Evolutionary conservation across 2,797 vertebrate species (phyloP).

Genomic region (Limosa lapponica): DNA sequence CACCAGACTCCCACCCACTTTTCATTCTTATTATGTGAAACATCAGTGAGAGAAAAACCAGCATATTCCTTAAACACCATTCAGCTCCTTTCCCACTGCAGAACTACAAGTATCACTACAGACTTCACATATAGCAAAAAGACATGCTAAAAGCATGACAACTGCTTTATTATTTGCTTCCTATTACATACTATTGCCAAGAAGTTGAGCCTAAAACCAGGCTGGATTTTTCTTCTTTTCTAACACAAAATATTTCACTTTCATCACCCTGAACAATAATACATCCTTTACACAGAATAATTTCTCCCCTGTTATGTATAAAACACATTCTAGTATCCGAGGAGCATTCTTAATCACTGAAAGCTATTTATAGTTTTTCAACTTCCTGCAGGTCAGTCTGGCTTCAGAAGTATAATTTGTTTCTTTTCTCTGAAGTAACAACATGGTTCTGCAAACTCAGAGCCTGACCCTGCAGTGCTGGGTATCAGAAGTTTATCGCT

Average conservation of each 20-base stretch:
- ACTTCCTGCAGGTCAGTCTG: conserved; percentile 9
- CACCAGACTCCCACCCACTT: not conserved
- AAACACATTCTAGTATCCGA: not conserved
- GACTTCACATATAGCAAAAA: not conserved
- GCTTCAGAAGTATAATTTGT: not conserved
- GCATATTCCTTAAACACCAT: not conserved
- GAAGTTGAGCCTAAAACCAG: not conserved
- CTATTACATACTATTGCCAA: not conserved
- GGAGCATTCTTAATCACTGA: not conserved
- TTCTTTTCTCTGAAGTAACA: not conserved
- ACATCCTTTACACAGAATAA: not conserved
- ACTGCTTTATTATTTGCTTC: conserved; percentile 21
- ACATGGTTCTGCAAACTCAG: not conserved
- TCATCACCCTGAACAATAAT: not conserved
- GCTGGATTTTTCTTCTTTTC: not conserved
- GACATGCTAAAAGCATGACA: not conserved
- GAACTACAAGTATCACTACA: not conserved
- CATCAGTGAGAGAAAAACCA: not conserved
- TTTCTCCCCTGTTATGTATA: not conserved
- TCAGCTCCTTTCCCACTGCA: not conserved
- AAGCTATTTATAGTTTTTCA: conserved; percentile 12
- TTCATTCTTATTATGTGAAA: not conserved
- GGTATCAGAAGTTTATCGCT: not conserved
- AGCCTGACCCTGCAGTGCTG: not conserved
- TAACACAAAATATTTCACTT: not conserved